phyloP scores from a whole-genome alignment of 2,888 invertebrate species.

The Ornithoptera priamus region DNA sequence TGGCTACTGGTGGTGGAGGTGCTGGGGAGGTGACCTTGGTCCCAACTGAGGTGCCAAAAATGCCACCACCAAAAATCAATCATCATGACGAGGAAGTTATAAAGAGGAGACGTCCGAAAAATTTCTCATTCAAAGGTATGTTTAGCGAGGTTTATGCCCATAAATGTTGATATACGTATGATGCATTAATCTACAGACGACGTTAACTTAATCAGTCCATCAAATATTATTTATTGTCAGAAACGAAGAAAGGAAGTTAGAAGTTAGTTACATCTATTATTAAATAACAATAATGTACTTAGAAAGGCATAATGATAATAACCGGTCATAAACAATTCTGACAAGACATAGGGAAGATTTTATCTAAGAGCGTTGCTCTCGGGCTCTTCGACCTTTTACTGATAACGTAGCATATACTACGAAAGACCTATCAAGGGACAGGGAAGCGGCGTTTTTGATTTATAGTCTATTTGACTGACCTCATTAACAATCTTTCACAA shows the following conservation, averaged over 20 bases:
- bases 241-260: slow-evolving; percentile 46
- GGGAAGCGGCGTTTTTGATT: slow-evolving; percentile 39
- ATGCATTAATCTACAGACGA: slow-evolving; percentile 7
- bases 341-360: slow-evolving; percentile 59
- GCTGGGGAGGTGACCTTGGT: slow-evolving; percentile 70
- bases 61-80: slow-evolving; percentile 71
- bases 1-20: slow-evolving; percentile 68
- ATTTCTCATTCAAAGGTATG: slow-evolving; percentile 70
- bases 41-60: slow-evolving; percentile 77
- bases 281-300: slow-evolving; percentile 55
- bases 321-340: slow-evolving; percentile 68
- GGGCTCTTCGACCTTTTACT: slow-evolving; percentile 58
- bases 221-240: slow-evolving; percentile 15
- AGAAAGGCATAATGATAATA: slow-evolving; percentile 59
- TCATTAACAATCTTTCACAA: slow-evolving; percentile 18
- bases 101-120: slow-evolving; percentile 64
- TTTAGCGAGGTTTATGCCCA: neutral
- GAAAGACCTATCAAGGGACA: slow-evolving; percentile 44
- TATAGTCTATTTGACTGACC: slow-evolving; percentile 19
- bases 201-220: slow-evolving; percentile 11
- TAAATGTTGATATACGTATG: neutral
- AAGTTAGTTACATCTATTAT: slow-evolving; percentile 62
- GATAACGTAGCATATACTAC: slow-evolving; percentile 43
- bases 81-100: slow-evolving; percentile 64
- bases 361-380: slow-evolving; percentile 66